Evolutionary conservation across 1,140 invertebrate species (phyloP).

Genomic region (Octopus sinensis): DNA sequence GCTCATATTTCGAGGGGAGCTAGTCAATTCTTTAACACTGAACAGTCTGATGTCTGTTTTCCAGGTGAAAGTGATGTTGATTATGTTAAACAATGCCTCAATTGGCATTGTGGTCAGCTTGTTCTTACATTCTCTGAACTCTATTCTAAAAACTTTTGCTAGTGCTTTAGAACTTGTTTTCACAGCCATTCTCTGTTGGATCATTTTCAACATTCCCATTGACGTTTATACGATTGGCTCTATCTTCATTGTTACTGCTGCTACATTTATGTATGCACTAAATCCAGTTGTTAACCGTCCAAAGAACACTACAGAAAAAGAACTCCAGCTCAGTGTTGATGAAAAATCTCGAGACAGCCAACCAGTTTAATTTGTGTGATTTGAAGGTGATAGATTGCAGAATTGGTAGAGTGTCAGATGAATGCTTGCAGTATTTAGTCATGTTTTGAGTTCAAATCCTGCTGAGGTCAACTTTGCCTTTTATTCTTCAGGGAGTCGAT

Average conservation of each 20-base stretch:
- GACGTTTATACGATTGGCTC: slow-evolving; percentile 78
- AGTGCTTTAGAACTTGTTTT: slow-evolving; percentile 89
- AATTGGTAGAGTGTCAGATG: no score
- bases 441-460: no score
- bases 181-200: slow-evolving; percentile 83
- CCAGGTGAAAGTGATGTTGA: slow-evolving; percentile 71
- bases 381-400: no score
- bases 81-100: slow-evolving; percentile 85
- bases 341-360: no score
- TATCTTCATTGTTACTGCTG: slow-evolving; percentile 78
- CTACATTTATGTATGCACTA: slow-evolving; percentile 83
- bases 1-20: slow-evolving; percentile 61
- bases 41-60: slow-evolving; percentile 62
- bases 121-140: slow-evolving; percentile 89
- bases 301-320: slow-evolving; percentile 22
- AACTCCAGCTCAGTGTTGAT: neutral
- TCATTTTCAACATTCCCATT: slow-evolving; percentile 85
- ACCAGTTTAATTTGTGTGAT: no score
- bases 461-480: no score
- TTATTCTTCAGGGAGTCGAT: no score
- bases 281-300: slow-evolving; percentile 71
- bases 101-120: slow-evolving; percentile 92
- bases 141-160: slow-evolving; percentile 93
- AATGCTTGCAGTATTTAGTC: no score
- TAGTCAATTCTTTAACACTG: slow-evolving; percentile 35